phyloP scores from a whole-genome alignment of 2,113 vertebrate species.

The Pao palembangensis region DNA sequence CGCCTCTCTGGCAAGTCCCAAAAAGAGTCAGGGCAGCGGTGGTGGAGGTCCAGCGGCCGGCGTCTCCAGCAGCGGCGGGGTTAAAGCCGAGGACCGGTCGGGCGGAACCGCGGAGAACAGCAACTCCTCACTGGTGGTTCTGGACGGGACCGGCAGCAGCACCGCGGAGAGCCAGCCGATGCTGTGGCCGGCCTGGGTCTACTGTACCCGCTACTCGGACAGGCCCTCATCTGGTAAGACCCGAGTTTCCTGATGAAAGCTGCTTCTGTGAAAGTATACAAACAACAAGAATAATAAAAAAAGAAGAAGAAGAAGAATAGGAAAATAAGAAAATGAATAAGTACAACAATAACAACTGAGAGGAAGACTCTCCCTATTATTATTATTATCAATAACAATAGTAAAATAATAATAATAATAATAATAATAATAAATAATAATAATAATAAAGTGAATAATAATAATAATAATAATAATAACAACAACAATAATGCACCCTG shows the following conservation, averaged over 20 bases:
- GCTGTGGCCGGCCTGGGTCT: conserved; percentile 96
- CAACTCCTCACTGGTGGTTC: conserved; percentile 75
- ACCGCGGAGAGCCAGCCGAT: conserved; percentile 80
- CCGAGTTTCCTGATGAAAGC: conserved; percentile 28
- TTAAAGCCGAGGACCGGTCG: conserved; percentile 67
- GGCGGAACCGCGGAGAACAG: conserved; percentile 69
- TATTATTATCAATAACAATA: no score
- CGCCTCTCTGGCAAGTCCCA: conserved; percentile 42
- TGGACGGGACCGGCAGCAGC: conserved; percentile 72
- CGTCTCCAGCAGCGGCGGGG: conserved; percentile 9
- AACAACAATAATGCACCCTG: no score
- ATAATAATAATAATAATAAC: no score
- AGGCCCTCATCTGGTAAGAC: conserved; percentile 94
- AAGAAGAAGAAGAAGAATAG: background rate
- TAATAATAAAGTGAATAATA: no score
- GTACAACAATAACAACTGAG: background rate
- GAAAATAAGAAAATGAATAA: background rate
- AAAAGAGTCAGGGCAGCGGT: conserved; percentile 21
- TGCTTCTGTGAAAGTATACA: background rate
- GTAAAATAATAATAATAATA: no score
- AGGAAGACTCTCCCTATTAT: no score
- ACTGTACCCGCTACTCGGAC: conserved; percentile 94
- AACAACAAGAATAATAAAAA: background rate
- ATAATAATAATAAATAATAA: no score
- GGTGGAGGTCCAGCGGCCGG: conserved; percentile 9